Percentiles rank a stretch among this genome's conserved stretches.
Conservation (phyloP, 53 echinoderm and acorn worm species). For the Henricia sp. region DNA sequence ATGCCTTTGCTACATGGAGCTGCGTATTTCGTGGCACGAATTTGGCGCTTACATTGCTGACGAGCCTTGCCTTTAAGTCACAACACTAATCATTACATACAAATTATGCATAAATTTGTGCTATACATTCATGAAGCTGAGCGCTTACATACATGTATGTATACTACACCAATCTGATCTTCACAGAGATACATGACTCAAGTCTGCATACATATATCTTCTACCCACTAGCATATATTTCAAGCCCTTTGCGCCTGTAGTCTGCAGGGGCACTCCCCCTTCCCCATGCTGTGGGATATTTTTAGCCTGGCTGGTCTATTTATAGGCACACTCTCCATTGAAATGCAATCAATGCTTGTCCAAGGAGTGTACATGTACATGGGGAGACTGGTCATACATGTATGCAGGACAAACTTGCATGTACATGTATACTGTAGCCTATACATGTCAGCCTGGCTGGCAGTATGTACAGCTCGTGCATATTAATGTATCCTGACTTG, state of each 20-base stretch:
- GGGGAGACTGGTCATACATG: no score
- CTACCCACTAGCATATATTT: not conserved
- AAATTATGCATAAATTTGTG: no score
- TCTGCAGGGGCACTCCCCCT: constrained; percentile 22
- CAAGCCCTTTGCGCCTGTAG: not conserved
- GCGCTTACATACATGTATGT: no score
- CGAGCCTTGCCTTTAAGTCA: no score
- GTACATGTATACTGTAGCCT: constrained; percentile 15
- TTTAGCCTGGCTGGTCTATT: constrained; percentile 58
- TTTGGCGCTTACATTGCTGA: no score
- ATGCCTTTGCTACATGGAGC: no score
- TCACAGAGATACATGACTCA: no score
- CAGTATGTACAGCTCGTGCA: not conserved
- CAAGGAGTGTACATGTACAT: not conserved
- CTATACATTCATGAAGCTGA: no score
- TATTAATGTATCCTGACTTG: constrained; percentile 4
- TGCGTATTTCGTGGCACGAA: no score
- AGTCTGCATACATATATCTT: no score
- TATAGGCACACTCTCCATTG: constrained; percentile 64
- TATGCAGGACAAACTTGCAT: not conserved
- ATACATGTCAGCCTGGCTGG: constrained; percentile 1
- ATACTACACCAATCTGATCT: no score
- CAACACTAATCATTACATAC: no score
- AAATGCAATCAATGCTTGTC: constrained; percentile 65
- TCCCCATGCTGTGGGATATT: constrained; percentile 36